These are phyloP conservation scores for Larimichthys crocea DNA, from an alignment of 2,113 vertebrate genomes.

Conservation along the genomic window DNA sequence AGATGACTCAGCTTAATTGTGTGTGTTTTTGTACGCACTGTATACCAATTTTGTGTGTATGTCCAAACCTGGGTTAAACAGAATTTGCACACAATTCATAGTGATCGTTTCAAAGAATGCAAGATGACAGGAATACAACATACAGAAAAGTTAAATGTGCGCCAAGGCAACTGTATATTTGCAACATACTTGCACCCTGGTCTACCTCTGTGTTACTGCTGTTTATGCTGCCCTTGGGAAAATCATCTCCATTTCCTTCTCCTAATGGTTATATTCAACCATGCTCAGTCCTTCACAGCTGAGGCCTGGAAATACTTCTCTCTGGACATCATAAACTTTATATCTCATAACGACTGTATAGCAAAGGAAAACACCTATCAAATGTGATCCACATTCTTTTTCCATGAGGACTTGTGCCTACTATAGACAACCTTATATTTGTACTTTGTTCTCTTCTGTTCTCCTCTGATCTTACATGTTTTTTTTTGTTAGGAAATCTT, in stretches of 20 bases:
- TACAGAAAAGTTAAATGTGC: not conserved
- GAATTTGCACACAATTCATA: constrained; percentile 26
- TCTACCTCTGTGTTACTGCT: not conserved
- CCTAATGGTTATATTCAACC: not conserved
- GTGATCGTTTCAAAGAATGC: constrained; percentile 1
- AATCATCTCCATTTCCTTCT: not conserved
- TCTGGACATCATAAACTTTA: constrained; percentile 26
- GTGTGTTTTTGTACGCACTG: constrained; percentile 1
- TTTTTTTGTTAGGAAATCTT: not conserved
- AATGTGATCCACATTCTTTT: not conserved
- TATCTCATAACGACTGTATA: not conserved
- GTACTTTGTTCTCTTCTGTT: not conserved
- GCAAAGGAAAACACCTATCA: not conserved
- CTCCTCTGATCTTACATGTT: not conserved
- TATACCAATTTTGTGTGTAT: constrained; percentile 8
- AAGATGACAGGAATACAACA: not conserved
- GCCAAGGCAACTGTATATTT: not conserved
- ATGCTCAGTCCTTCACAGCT: not conserved
- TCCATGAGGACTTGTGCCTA: not conserved
- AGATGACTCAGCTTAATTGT: constrained; percentile 46
- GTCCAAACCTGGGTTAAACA: constrained; percentile 1
- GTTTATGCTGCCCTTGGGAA: not conserved
- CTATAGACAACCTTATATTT: not conserved
- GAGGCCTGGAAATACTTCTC: not conserved
- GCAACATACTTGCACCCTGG: not conserved